phyloP scores from a whole-genome alignment of 2,797 vertebrate species.

The Pyrocephalus nanus region DNA sequence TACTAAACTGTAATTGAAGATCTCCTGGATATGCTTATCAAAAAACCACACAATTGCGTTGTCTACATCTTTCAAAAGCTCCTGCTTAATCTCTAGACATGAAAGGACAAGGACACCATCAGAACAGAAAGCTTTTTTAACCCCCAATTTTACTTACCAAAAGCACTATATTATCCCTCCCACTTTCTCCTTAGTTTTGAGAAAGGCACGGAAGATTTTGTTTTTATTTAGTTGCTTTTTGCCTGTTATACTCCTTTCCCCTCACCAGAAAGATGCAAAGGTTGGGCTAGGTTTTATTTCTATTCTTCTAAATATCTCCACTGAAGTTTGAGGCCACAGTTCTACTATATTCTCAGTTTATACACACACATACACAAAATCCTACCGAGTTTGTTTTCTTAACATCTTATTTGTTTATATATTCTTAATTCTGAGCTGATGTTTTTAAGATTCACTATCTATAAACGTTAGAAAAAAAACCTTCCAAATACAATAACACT shows the following conservation, averaged over 20 bases:
- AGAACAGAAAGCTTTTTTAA: neutral
- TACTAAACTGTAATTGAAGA: constrained; percentile 19
- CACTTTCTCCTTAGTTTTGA: neutral
- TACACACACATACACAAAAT: neutral
- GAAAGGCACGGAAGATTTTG: neutral
- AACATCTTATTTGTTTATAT: neutral
- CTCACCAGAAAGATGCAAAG: neutral
- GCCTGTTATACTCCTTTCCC: neutral
- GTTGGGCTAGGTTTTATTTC: neutral
- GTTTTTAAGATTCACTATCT: neutral
- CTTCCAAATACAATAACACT: neutral
- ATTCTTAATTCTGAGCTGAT: neutral
- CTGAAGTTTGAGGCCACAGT: neutral
- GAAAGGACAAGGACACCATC: neutral
- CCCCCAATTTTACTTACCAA: neutral
- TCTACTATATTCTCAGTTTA: neutral
- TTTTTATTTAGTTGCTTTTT: neutral
- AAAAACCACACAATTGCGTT: neutral
- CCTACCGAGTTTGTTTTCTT: neutral
- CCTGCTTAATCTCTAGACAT: neutral
- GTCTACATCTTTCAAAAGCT: neutral
- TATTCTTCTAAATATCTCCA: neutral
- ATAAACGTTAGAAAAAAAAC: neutral
- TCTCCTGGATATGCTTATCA: constrained; percentile 7
- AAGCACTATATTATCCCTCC: neutral